These are phyloP conservation scores for Pholis gunnellus DNA, from an alignment of 2,113 vertebrate species.

Conservation along the genomic window DNA sequence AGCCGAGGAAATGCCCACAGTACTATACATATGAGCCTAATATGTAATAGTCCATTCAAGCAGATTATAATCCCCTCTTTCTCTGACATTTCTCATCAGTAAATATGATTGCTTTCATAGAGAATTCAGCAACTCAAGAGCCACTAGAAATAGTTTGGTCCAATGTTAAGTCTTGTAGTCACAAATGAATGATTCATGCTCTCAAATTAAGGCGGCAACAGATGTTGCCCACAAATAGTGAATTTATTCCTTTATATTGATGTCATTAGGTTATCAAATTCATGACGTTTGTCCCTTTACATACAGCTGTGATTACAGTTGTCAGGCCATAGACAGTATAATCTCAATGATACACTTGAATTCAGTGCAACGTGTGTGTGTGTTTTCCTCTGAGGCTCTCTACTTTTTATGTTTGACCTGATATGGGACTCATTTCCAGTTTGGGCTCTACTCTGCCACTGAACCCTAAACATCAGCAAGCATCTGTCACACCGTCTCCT, in stretches of 20 bases:
- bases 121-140: neutral
- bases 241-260: neutral
- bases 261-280: neutral
- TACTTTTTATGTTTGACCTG: neutral
- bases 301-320: too few species aligned
- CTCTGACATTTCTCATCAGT: constrained; percentile 11
- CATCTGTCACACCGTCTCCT: constrained; percentile 10
- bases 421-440: neutral
- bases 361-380: neutral
- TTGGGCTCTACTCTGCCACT: neutral
- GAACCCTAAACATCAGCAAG: neutral
- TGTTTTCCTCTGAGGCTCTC: too few species aligned
- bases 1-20: constrained; percentile 17
- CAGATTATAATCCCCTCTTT: constrained; percentile 40
- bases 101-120: constrained; percentile 17
- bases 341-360: neutral
- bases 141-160: neutral
- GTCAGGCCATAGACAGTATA: too few species aligned
- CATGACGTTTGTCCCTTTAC: too few species aligned
- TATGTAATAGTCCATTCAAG: constrained; percentile 20
- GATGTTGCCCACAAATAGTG: neutral
- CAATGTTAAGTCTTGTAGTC: neutral
- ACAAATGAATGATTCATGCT: neutral
- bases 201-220: neutral
- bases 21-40: neutral